These are phyloP conservation scores for Mesochorus sp. DNA, from an alignment of 2,888 invertebrate genomes.

Conservation along the genomic window DNA sequence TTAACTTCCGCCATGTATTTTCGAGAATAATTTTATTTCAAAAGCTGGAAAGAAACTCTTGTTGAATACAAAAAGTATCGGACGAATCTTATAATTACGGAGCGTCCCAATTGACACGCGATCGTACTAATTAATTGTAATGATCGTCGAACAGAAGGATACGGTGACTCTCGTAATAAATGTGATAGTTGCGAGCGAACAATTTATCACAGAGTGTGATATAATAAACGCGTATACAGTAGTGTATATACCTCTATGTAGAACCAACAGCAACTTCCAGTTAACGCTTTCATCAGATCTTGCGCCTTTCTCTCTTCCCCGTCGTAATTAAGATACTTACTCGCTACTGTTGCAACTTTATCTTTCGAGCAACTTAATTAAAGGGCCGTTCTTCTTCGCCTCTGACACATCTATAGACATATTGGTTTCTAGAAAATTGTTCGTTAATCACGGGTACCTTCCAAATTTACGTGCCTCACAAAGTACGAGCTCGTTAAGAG, in stretches of 20 bases:
- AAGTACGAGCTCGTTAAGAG: constrained; percentile 10
- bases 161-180: constrained; percentile 39
- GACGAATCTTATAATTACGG: constrained; percentile 7
- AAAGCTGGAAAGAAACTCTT: too few species aligned
- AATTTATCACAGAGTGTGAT: constrained; percentile 43
- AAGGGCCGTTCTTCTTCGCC: constrained; percentile 18
- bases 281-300: constrained; percentile 31
- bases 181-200: constrained; percentile 31
- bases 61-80: too few species aligned
- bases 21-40: too few species aligned
- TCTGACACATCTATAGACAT: background rate
- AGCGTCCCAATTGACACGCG: constrained; percentile 25
- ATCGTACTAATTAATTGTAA: constrained; percentile 57
- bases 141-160: constrained; percentile 30
- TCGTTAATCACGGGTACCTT: constrained; percentile 20
- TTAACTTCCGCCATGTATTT: too few species aligned
- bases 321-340: constrained; percentile 39
- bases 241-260: constrained; percentile 5
- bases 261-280: constrained; percentile 15
- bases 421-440: constrained; percentile 14
- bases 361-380: constrained; percentile 36
- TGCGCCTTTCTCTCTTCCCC: background rate
- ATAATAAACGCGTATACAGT: constrained; percentile 9
- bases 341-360: constrained; percentile 19
- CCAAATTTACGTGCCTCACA: constrained; percentile 2